A percentile compares a stretch with the other conserved stretches of the same genome.
These are phyloP conservation scores for Puffinus mauretanicus DNA, from an alignment of 2,113 vertebrate genomes.

Conservation along the genomic window DNA sequence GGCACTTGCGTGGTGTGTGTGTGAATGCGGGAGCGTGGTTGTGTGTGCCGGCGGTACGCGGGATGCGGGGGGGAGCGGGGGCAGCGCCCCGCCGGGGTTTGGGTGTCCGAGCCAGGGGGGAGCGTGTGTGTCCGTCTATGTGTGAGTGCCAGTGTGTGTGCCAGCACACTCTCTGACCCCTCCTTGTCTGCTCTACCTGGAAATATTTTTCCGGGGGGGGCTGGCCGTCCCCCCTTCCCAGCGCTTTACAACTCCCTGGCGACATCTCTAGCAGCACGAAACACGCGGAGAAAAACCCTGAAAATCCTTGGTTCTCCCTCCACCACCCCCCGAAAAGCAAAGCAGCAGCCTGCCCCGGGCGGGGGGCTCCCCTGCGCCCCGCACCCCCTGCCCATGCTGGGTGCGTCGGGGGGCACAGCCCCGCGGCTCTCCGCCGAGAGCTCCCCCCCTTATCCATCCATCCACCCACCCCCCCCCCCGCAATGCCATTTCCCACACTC, in stretches of 20 bases:
- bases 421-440: not conserved
- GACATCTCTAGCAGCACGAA: not conserved
- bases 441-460: not conserved
- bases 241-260: not conserved
- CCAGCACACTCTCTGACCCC: not conserved
- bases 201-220: not conserved
- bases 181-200: not conserved
- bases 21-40: conserved; percentile 44
- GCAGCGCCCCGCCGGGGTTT: not conserved
- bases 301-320: not conserved
- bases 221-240: not conserved
- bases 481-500: conserved; percentile 41
- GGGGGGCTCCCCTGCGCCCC: not conserved
- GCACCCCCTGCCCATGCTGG: not conserved
- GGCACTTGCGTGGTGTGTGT: conserved; percentile 53
- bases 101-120: not conserved
- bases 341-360: not conserved
- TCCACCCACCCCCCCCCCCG: no score
- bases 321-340: not conserved
- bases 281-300: not conserved
- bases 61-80: not conserved
- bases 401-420: not conserved
- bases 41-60: not conserved
- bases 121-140: not conserved
- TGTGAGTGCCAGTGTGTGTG: not conserved